A percentile compares a stretch with the other conserved stretches of the same genome.
phyloP scores from a whole-genome alignment of 2,888 invertebrate species.

The Chrysolina oricalcia region DNA sequence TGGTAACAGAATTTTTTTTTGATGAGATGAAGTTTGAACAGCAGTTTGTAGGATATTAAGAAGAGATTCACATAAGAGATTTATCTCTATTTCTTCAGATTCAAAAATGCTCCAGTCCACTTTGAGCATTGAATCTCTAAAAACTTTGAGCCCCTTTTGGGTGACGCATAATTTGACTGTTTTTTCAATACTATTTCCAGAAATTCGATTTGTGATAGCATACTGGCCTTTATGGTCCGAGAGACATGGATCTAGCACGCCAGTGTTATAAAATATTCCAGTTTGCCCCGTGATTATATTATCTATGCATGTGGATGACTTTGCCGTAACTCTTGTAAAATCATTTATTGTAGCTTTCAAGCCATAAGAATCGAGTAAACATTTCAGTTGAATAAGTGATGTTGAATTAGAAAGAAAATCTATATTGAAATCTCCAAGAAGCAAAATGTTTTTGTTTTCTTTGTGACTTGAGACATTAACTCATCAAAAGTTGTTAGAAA shows the following conservation, averaged over 20 bases:
- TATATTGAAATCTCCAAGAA: conserved; percentile 1
- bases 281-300: no score
- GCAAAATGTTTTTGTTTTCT: neutral
- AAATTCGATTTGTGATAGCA: no score
- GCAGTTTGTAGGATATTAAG: no score
- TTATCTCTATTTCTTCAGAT: no score
- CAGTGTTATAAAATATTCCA: no score
- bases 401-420: neutral
- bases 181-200: neutral
- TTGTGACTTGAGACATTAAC: neutral
- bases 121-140: conserved; percentile 11
- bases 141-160: no score
- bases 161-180: neutral
- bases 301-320: no score
- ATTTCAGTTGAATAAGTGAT: no score
- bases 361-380: conserved; percentile 6
- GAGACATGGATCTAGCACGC: no score
- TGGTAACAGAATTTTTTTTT: no score
- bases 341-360: conserved; percentile 1
- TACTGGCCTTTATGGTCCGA: conserved; percentile 16
- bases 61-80: no score
- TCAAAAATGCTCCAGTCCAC: conserved; percentile 18
- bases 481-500: neutral
- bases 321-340: conserved; percentile 6
- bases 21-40: no score